These are phyloP conservation scores for Platypus cylindrus DNA, from an alignment of 2,888 invertebrate species.

Conservation along the genomic window DNA sequence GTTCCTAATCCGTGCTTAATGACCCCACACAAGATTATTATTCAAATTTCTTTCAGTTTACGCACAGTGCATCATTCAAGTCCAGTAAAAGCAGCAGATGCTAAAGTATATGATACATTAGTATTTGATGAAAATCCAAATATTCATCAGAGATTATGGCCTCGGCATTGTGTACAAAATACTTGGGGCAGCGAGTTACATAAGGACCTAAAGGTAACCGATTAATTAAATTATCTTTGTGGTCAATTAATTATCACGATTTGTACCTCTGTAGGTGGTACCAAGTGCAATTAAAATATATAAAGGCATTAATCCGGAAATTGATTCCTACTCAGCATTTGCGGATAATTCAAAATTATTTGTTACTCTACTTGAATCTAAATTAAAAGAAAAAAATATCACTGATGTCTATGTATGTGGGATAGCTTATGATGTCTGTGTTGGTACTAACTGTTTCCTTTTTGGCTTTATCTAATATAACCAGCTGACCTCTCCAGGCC, in stretches of 20 bases:
- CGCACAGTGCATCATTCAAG: conserved; percentile 59
- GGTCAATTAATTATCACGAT: not conserved
- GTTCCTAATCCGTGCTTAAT: too few species aligned
- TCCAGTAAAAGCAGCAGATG: conserved; percentile 56
- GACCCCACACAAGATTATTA: too few species aligned
- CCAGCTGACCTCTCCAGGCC: too few species aligned
- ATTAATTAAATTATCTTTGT: not conserved
- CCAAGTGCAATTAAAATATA: conserved; percentile 67
- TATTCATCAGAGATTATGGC: conserved; percentile 84
- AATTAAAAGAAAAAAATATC: conserved; percentile 63
- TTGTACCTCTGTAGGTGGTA: conserved; percentile 41
- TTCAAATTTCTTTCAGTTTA: too few species aligned
- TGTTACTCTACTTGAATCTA: conserved; percentile 68
- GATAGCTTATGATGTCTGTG: conserved; percentile 88
- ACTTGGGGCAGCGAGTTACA: conserved; percentile 90
- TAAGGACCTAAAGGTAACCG: conserved; percentile 61
- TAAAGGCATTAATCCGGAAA: conserved; percentile 84
- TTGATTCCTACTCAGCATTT: conserved; percentile 94
- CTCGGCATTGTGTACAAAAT: conserved; percentile 87
- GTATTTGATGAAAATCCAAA: conserved; percentile 75
- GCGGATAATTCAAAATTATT: conserved; percentile 90
- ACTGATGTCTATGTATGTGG: conserved; percentile 92
- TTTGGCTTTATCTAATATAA: too few species aligned
- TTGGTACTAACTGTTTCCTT: too few species aligned
- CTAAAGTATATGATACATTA: conserved; percentile 76